These are phyloP conservation scores for Xestia c-nigrum DNA, from an alignment of 2,888 invertebrate genomes.

Conservation along the genomic window DNA sequence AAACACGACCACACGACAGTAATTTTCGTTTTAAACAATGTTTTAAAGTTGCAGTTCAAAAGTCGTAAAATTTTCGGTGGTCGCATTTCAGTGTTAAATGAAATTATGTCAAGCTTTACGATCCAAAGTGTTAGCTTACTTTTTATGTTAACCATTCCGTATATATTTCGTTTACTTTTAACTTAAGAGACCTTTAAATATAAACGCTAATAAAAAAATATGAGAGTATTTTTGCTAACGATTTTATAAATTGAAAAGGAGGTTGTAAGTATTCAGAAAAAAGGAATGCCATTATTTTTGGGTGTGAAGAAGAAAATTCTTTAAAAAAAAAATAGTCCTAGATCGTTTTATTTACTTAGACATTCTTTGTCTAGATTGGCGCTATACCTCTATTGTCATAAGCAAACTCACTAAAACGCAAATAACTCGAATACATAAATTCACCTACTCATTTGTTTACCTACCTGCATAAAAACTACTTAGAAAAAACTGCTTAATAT, in stretches of 20 bases:
- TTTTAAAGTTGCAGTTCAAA: constrained; percentile 42
- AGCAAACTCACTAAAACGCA: background rate
- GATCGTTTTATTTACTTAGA: background rate
- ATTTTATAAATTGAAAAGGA: constrained; percentile 12
- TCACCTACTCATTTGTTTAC: background rate
- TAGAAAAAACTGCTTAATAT: constrained; percentile 9
- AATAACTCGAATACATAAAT: constrained; percentile 5
- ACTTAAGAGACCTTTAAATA: constrained; percentile 40
- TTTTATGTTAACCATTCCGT: constrained; percentile 42
- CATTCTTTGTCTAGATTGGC: constrained; percentile 3
- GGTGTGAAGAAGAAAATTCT: background rate
- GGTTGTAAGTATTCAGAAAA: background rate
- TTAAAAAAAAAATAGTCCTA: background rate
- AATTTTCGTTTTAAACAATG: constrained; percentile 31
- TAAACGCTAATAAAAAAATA: constrained; percentile 37
- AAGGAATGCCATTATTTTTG: background rate
- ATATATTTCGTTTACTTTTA: constrained; percentile 48
- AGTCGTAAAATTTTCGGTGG: constrained; percentile 49
- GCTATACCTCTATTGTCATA: background rate
- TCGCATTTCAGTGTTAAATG: constrained; percentile 54
- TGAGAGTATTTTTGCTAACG: constrained; percentile 10
- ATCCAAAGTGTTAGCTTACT: constrained; percentile 46
- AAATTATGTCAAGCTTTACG: constrained; percentile 57
- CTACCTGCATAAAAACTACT: background rate
- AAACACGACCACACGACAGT: background rate